Evolutionary conservation across 2,797 vertebrate genomes (phyloP).

Genomic region (Scarus forsteni): DNA sequence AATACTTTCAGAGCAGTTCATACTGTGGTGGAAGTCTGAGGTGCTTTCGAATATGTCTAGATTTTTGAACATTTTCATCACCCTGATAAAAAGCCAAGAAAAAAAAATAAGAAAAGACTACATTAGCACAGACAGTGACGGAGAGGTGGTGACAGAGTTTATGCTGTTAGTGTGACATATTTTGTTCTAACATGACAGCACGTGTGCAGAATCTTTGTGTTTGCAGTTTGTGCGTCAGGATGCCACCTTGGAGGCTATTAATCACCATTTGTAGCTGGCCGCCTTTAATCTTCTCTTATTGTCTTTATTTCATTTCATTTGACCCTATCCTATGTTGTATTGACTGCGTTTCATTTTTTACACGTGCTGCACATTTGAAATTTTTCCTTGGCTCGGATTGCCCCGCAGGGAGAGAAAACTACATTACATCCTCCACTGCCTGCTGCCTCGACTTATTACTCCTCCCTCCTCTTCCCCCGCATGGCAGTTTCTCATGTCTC

Average conservation of each 20-base stretch:
- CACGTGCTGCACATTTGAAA: neutral
- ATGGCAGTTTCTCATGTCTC: neutral
- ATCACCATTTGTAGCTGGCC: constrained; percentile 10
- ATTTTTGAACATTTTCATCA: no score
- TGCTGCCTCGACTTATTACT: constrained; percentile 12
- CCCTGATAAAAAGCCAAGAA: no score
- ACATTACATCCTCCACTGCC: constrained; percentile 12
- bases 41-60: no score
- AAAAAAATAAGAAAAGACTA: neutral
- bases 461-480: neutral
- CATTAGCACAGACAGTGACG: neutral
- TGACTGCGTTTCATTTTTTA: constrained; percentile 25
- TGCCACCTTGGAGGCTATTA: neutral
- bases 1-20: no score
- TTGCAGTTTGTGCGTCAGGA: neutral
- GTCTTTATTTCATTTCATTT: constrained; percentile 30
- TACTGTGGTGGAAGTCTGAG: no score
- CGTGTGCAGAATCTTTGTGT: neutral
- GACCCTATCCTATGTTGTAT: constrained; percentile 14
- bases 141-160: neutral
- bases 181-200: neutral
- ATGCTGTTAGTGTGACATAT: neutral
- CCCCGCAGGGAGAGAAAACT: constrained; percentile 21
- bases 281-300: constrained; percentile 25
- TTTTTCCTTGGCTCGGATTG: neutral